phyloP scores from a whole-genome alignment of 2,113 vertebrate species.

The Tragelaphus imberbis region DNA sequence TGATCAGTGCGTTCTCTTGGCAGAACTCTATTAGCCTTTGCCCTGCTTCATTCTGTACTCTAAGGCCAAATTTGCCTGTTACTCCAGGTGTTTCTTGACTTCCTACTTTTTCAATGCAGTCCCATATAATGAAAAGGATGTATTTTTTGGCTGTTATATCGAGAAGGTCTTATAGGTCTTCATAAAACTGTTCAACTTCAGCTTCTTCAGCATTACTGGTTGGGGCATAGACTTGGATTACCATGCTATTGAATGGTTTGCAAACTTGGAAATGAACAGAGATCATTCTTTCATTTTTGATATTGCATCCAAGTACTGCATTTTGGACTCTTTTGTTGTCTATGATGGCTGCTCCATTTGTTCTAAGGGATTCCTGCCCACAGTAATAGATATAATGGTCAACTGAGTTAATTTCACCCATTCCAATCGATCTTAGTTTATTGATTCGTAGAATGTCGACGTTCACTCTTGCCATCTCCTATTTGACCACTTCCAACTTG shows the following conservation, averaged over 20 bases:
- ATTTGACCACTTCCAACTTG: not conserved
- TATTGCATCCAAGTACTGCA: not conserved
- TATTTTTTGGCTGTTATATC: not conserved
- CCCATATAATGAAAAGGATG: not conserved
- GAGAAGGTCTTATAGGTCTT: not conserved
- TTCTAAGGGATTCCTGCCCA: not conserved
- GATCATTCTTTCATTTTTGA: not conserved
- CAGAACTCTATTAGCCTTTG: not conserved
- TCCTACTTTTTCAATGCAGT: not conserved
- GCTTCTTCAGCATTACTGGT: not conserved
- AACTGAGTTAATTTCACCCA: not conserved
- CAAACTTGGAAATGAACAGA: not conserved
- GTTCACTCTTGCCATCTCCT: not conserved
- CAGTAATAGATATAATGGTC: not conserved
- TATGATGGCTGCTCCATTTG: not conserved
- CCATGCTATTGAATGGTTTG: not conserved
- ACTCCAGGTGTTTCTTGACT: not conserved
- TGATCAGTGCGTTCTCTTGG: not conserved
- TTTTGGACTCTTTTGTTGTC: not conserved
- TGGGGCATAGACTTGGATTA: not conserved
- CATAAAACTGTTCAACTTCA: not conserved
- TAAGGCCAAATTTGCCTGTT: not conserved
- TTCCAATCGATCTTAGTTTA: not conserved
- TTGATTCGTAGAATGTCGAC: not conserved
- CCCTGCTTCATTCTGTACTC: not conserved